Conservation (phyloP, 1,140 invertebrate genomes). For the Globodera ellingtonae region DNA sequence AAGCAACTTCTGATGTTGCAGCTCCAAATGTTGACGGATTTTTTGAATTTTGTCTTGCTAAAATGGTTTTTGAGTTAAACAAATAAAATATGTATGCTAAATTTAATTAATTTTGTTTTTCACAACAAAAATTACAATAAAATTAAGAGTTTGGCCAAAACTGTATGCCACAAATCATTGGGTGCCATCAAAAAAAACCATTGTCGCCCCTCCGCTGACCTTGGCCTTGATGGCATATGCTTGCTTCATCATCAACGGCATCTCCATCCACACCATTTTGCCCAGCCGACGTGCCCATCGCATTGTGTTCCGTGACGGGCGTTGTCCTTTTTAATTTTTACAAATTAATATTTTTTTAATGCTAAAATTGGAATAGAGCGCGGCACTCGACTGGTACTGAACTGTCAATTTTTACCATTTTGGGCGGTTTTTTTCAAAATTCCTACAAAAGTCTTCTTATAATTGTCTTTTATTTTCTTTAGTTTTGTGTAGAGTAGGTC, state of each 20-base stretch:
- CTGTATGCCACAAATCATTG: neutral
- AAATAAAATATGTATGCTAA: neutral
- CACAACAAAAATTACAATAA: neutral
- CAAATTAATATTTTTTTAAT: too few species aligned
- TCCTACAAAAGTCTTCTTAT: too few species aligned
- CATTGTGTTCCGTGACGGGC: conserved; percentile 44
- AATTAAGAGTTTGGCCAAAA: neutral
- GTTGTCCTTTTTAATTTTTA: conserved; percentile 14
- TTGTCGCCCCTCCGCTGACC: conserved; percentile 15
- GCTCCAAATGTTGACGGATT: conserved; percentile 2
- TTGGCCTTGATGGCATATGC: conserved; percentile 50
- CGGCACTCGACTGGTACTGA: too few species aligned
- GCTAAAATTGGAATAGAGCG: too few species aligned
- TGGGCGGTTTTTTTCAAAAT: too few species aligned
- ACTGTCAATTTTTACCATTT: too few species aligned
- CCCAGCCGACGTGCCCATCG: conserved; percentile 46
- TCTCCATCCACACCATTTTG: conserved; percentile 51
- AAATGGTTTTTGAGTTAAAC: conserved; percentile 3
- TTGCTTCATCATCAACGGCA: conserved; percentile 62
- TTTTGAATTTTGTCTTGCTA: conserved; percentile 35
- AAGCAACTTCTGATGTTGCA: neutral
- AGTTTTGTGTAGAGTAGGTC: too few species aligned
- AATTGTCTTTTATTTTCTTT: too few species aligned
- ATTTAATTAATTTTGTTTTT: neutral
- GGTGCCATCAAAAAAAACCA: neutral